A percentile compares a stretch with the other conserved stretches of the same genome.
Conservation (phyloP, 2,888 invertebrate genomes). For the Apodemia mormo region DNA sequence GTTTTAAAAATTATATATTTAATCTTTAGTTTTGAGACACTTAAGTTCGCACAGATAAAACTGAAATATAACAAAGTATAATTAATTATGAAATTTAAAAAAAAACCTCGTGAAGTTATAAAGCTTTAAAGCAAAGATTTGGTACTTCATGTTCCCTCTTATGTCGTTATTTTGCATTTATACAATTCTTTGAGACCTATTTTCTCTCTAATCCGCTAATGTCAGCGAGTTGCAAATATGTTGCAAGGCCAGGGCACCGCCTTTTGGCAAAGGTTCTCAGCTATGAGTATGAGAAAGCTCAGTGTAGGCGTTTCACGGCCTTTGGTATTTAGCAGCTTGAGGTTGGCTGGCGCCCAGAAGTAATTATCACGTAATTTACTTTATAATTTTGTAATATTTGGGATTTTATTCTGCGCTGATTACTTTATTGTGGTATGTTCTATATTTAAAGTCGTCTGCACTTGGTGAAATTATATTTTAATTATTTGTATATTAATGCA, state of each 20-base stretch:
- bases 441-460: too few relatives aligned
- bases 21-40: too few relatives aligned
- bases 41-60: too few relatives aligned
- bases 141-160: neutral
- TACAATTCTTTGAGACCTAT: conserved; percentile 19
- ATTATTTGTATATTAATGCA: too few relatives aligned
- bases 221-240: conserved; percentile 20
- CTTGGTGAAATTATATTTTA: too few relatives aligned
- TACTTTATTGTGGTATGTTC: neutral
- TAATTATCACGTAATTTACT: conserved; percentile 32
- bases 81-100: too few relatives aligned
- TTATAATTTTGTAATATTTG: conserved; percentile 9
- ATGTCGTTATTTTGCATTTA: neutral
- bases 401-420: neutral
- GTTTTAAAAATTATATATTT: too few relatives aligned
- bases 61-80: too few relatives aligned
- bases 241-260: conserved; percentile 22
- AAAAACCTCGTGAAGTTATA: neutral
- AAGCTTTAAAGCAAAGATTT: neutral
- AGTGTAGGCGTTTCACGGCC: conserved; percentile 32
- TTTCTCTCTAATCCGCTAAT: conserved; percentile 22
- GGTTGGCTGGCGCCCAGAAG: conserved; percentile 38
- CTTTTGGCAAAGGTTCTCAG: conserved; percentile 41
- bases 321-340: conserved; percentile 31
- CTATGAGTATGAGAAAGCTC: conserved; percentile 28